Conservation (phyloP, 2,113 vertebrate genomes). For the Chaetops frenatus region DNA sequence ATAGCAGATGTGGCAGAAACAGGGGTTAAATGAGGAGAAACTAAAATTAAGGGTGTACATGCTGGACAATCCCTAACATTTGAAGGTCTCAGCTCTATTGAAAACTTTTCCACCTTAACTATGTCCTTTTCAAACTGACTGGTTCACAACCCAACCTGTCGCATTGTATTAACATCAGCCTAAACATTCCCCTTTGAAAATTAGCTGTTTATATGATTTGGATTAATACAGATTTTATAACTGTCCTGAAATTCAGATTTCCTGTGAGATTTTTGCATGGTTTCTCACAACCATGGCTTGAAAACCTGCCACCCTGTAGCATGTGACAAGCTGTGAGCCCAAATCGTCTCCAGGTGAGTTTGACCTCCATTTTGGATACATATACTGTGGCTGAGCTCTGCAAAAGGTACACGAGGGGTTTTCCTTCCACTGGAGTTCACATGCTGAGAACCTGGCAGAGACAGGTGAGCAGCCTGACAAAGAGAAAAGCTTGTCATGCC, state of each 20-base stretch:
- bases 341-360: not conserved
- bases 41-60: not conserved
- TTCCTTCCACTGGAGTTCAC: not conserved
- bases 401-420: not conserved
- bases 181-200: not conserved
- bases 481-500: not conserved
- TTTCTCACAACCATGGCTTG: not conserved
- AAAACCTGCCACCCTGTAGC: not conserved
- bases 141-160: not conserved
- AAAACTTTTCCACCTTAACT: not conserved
- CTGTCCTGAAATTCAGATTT: not conserved
- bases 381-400: not conserved
- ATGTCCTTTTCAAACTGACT: not conserved
- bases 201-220: not conserved
- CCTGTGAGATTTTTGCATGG: not conserved
- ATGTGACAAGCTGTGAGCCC: not conserved
- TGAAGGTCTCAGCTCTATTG: not conserved
- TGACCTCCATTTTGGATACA: not conserved
- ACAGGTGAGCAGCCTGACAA: not conserved
- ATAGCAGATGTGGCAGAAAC: not conserved
- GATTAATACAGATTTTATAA: fast-evolving
- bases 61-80: not conserved
- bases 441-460: not conserved
- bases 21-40: not conserved
- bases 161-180: not conserved